Percentiles rank a stretch among this genome's conserved stretches.
phyloP scores from a whole-genome alignment of 1,140 invertebrate genomes.

The Matsumurasca onukii region DNA sequence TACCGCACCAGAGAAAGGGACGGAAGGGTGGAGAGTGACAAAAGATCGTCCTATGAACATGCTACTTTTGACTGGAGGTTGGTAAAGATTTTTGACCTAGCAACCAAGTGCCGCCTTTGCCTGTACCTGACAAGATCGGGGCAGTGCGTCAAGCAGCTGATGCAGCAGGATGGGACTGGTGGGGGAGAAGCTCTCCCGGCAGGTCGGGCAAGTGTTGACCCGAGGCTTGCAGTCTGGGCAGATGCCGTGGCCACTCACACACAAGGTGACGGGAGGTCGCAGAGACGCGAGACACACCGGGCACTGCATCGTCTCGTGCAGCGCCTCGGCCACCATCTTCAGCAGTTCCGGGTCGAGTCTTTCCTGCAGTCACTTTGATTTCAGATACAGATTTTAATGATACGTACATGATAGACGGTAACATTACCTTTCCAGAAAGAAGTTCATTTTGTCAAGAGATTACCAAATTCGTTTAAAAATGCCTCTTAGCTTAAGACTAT shows the following conservation, averaged over 20 bases:
- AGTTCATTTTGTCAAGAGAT: too few relatives aligned
- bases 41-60: too few relatives aligned
- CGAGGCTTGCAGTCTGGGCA: conserved; percentile 3
- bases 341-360: not conserved
- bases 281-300: not conserved
- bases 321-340: not conserved
- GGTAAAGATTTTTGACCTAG: too few relatives aligned
- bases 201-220: not conserved
- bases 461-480: too few relatives aligned
- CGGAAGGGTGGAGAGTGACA: too few relatives aligned
- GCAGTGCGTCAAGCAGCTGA: not conserved
- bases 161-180: not conserved
- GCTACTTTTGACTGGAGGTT: too few relatives aligned
- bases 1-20: too few relatives aligned
- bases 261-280: not conserved
- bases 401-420: too few relatives aligned
- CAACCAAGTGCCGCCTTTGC: too few relatives aligned
- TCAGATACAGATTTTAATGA: too few relatives aligned
- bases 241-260: not conserved
- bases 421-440: too few relatives aligned
- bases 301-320: not conserved
- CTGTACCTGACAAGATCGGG: not conserved
- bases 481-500: too few relatives aligned
- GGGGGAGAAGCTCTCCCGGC: not conserved
- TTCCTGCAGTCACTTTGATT: not conserved